Conservation (phyloP, 2,113 vertebrate genomes). For the Sigmodon hispidus region DNA sequence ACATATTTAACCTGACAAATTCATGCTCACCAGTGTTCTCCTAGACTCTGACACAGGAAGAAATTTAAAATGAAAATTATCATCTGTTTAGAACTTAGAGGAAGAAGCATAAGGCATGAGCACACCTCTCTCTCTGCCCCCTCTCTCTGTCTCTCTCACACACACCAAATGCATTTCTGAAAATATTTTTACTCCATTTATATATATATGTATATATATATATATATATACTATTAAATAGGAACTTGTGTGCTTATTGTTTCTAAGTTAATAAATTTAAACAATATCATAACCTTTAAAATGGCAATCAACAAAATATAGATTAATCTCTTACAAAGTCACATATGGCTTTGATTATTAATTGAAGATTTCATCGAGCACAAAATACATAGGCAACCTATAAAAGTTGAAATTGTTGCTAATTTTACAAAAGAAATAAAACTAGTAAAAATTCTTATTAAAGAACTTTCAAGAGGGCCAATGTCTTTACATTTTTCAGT, state of each 20-base stretch:
- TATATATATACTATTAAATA: background rate
- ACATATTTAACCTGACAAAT: too few species aligned
- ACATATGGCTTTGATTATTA: background rate
- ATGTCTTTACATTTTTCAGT: background rate
- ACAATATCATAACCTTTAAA: background rate
- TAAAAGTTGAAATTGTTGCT: background rate
- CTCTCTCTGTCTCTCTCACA: background rate
- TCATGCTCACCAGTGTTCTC: background rate
- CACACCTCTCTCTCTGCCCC: background rate
- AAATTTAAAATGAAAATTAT: background rate
- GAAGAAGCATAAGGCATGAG: background rate
- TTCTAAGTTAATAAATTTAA: background rate
- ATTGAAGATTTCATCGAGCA: background rate
- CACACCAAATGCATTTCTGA: background rate
- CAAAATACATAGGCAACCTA: background rate
- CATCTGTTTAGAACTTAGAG: background rate
- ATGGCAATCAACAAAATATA: background rate
- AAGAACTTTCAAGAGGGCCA: background rate
- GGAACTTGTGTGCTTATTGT: background rate
- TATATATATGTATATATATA: background rate
- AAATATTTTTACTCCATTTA: background rate
- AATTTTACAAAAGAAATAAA: conserved; percentile 31
- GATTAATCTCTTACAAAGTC: conserved; percentile 17
- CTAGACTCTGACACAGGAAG: background rate
- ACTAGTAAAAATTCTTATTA: background rate